Percentiles rank a stretch among this genome's conserved stretches.
phyloP scores from a whole-genome alignment of 2,113 vertebrate species.

The Speoplatyrhinus poulsoni region DNA sequence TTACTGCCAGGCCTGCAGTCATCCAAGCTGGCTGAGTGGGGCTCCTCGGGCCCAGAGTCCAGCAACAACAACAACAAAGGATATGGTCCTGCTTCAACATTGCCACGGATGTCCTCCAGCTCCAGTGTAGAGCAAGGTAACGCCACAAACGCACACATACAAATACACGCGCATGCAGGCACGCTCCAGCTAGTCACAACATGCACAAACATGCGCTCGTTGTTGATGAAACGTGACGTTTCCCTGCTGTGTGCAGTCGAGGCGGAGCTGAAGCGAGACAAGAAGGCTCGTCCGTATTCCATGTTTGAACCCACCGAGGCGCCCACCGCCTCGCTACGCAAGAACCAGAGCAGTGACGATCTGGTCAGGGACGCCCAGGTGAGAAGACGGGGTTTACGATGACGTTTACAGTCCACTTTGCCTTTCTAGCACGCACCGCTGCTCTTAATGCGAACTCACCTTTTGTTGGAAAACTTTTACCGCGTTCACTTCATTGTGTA shows the following conservation, averaged over 20 bases:
- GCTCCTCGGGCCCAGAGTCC: conserved; percentile 64
- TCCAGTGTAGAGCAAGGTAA: conserved; percentile 79
- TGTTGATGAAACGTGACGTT: conserved; percentile 1
- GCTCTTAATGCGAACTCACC: too few species aligned
- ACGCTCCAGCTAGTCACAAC: neutral
- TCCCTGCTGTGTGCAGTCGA: conserved; percentile 70
- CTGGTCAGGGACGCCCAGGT: conserved; percentile 91
- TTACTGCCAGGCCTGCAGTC: conserved; percentile 49
- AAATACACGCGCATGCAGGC: neutral
- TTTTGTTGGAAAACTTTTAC: too few species aligned
- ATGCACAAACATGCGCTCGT: neutral
- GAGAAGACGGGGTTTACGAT: conserved; percentile 2
- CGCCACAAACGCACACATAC: neutral
- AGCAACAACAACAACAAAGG: conserved; percentile 55
- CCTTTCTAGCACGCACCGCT: too few species aligned
- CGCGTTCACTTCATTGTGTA: too few species aligned
- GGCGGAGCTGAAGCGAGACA: conserved; percentile 83
- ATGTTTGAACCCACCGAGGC: conserved; percentile 91
- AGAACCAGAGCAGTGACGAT: conserved; percentile 97
- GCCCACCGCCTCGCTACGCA: conserved; percentile 78
- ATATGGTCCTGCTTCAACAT: conserved; percentile 75
- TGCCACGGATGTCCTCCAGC: conserved; percentile 70
- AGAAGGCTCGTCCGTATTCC: conserved; percentile 87
- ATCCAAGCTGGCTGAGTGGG: conserved; percentile 79
- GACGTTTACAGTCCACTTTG: too few species aligned